phyloP scores from a whole-genome alignment of 2,888 invertebrate species.

The Netelia virgata region DNA sequence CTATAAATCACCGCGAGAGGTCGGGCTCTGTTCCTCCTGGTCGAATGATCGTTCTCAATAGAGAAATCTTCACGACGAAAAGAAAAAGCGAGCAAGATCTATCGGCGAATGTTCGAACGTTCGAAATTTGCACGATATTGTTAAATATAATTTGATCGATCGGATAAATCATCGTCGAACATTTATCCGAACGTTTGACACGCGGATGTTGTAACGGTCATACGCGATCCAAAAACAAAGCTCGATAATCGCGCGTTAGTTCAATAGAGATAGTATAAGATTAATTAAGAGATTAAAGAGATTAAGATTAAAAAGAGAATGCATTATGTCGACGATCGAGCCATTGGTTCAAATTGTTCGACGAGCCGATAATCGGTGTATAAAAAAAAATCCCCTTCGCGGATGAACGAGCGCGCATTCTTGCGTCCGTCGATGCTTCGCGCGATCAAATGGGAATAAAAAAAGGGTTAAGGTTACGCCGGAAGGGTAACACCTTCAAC shows the following conservation, averaged over 20 bases:
- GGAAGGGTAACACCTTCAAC: conserved; percentile 5
- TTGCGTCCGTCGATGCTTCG: conserved; percentile 27
- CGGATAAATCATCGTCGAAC: neutral
- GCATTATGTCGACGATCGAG: neutral
- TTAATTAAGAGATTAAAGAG: too few species aligned
- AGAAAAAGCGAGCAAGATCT: too few species aligned
- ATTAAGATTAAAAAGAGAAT: too few species aligned
- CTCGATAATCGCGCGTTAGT: neutral
- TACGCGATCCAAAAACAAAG: too few species aligned
- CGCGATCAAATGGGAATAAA: conserved; percentile 20
- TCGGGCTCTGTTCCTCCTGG: too few species aligned
- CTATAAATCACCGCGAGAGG: too few species aligned
- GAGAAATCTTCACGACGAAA: too few species aligned
- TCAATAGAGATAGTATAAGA: neutral
- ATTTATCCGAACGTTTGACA: neutral
- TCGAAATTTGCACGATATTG: too few species aligned
- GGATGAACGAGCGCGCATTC: conserved; percentile 29
- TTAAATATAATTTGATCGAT: too few species aligned
- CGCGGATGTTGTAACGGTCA: neutral
- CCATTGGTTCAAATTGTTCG: neutral
- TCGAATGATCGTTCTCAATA: too few species aligned
- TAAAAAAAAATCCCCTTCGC: conserved; percentile 35
- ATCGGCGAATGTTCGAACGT: too few species aligned
- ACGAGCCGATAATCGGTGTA: conserved; percentile 17
- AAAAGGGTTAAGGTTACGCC: conserved; percentile 67